Percentiles rank a stretch among this genome's conserved stretches.
These are phyloP conservation scores for Silurus lanzhouensis DNA, from an alignment of 2,797 vertebrate species.

Conservation along the genomic window DNA sequence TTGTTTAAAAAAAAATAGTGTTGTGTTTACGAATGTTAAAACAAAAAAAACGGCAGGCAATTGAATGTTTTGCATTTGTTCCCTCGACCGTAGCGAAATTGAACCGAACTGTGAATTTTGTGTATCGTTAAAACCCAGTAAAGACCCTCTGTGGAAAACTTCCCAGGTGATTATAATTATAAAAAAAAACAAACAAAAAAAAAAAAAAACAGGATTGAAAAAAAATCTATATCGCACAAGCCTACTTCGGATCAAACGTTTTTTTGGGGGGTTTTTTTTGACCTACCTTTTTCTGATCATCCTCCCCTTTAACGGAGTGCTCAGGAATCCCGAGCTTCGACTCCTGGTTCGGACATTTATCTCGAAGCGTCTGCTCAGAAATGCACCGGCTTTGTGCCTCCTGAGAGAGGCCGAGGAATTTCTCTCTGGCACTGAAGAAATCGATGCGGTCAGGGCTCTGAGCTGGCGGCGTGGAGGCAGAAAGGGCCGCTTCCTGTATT, in stretches of 20 bases:
- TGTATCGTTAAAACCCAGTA: too few species aligned
- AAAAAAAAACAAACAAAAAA: too few species aligned
- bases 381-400: conserved; percentile 67
- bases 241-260: not conserved
- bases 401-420: conserved; percentile 89
- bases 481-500: conserved; percentile 57
- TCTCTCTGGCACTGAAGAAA: conserved; percentile 93
- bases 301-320: conserved; percentile 44
- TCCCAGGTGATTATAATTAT: not conserved
- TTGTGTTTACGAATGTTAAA: too few species aligned
- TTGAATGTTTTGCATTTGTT: too few species aligned
- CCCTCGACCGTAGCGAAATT: too few species aligned
- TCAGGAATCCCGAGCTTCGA: conserved; percentile 47
- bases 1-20: too few species aligned
- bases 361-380: conserved; percentile 47
- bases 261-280: too few species aligned
- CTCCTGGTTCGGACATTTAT: conserved; percentile 53
- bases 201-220: not conserved
- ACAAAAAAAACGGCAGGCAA: too few species aligned
- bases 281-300: conserved; percentile 53
- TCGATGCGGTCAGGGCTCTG: conserved; percentile 88
- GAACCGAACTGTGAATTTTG: too few species aligned
- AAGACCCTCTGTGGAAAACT: not conserved
- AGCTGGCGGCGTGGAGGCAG: conserved; percentile 32
- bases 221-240: conserved; percentile 22